These are phyloP conservation scores for Chrysomela aeneicollis DNA, from an alignment of 2,888 invertebrate genomes.

Conservation along the genomic window DNA sequence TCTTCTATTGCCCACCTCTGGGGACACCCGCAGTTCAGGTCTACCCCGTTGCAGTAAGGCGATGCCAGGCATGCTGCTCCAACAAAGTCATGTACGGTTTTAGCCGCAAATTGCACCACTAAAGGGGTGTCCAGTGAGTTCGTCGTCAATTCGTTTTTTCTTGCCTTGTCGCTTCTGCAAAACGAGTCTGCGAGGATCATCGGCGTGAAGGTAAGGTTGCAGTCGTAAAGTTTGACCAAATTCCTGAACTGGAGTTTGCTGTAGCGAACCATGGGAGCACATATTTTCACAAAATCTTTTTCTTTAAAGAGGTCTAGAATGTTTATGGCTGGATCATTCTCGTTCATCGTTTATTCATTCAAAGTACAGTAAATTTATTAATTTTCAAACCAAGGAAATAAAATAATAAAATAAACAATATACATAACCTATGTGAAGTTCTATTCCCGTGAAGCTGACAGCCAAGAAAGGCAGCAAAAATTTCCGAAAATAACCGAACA, in stretches of 20 bases:
- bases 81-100: slow-evolving; percentile 81
- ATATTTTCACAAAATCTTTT: slow-evolving; percentile 74
- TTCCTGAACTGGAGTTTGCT: slow-evolving; percentile 83
- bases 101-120: slow-evolving; percentile 95
- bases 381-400: neutral
- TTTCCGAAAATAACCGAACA: no score
- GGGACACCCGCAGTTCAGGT: slow-evolving; percentile 97
- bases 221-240: slow-evolving; percentile 80
- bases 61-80: slow-evolving; percentile 85
- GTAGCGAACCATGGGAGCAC: slow-evolving; percentile 97
- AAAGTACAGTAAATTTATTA: no score
- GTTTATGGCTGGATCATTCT: slow-evolving; percentile 51
- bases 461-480: no score
- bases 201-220: slow-evolving; percentile 92
- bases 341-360: slow-evolving; percentile 9
- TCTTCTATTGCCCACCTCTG: slow-evolving; percentile 94
- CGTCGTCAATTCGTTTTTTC: slow-evolving; percentile 83
- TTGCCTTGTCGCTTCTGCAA: slow-evolving; percentile 85
- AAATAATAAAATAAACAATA: no score
- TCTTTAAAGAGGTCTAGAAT: slow-evolving; percentile 73
- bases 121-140: slow-evolving; percentile 71
- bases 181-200: slow-evolving; percentile 98
- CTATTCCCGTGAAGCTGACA: no score
- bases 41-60: slow-evolving; percentile 86
- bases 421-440: no score